phyloP scores from a whole-genome alignment of 2,797 vertebrate species.

The Lepilemur ruficaudatus region DNA sequence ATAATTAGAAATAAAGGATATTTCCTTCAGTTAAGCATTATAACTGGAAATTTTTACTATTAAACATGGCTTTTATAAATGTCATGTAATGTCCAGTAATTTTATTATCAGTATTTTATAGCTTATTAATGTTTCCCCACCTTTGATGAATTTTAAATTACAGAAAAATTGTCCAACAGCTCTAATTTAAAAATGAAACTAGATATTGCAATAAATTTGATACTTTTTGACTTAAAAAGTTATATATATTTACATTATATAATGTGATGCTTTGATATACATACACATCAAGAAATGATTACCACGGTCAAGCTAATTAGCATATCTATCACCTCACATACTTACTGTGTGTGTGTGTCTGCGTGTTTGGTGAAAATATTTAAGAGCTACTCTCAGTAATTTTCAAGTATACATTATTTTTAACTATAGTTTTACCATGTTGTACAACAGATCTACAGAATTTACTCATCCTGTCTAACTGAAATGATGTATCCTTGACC shows the following conservation, averaged over 20 bases:
- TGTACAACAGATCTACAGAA: not conserved
- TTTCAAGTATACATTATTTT: not conserved
- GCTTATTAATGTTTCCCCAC: not conserved
- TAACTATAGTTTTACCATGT: not conserved
- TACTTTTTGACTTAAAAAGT: not conserved
- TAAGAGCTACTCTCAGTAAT: not conserved
- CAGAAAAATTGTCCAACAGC: not conserved
- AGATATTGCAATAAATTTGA: not conserved
- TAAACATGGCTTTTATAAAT: not conserved
- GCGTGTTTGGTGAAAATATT: not conserved
- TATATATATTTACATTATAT: not conserved
- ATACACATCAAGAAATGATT: not conserved
- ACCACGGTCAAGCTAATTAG: not conserved
- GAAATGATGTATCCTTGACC: not conserved
- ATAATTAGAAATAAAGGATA: not conserved
- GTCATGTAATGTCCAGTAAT: not conserved
- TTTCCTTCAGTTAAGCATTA: not conserved
- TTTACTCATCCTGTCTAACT: not conserved
- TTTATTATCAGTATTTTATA: not conserved
- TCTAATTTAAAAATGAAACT: not conserved
- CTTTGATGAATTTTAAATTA: not conserved
- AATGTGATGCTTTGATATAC: not conserved
- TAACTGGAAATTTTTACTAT: not conserved
- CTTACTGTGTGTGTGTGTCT: not conserved
- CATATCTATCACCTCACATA: not conserved